Percentiles rank a stretch among this genome's conserved stretches.
Conservation (phyloP, 2,797 vertebrate genomes). For the Craterocephalus amniculus region DNA sequence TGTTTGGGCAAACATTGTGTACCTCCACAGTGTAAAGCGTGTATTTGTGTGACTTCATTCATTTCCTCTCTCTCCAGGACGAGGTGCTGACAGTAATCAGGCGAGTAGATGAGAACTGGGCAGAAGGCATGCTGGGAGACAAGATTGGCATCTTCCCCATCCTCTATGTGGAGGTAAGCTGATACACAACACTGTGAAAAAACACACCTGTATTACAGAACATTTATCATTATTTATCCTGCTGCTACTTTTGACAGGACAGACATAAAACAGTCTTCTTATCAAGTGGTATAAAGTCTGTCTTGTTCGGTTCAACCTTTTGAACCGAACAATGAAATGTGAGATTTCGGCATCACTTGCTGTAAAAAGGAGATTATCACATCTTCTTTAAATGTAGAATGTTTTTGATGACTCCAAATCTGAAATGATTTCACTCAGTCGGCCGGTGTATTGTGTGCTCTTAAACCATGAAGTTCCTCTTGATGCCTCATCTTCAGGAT, state of each 20-base stretch:
- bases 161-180: constrained; percentile 95
- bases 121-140: constrained; percentile 98
- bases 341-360: not conserved
- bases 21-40: not conserved
- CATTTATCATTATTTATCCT: constrained; percentile 19
- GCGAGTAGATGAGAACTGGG: constrained; percentile 99
- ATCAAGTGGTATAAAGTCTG: not conserved
- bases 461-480: not conserved
- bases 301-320: not conserved
- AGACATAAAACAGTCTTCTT: not conserved
- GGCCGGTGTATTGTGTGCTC: not conserved
- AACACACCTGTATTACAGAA: not conserved
- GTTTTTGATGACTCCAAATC: not conserved
- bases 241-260: constrained; percentile 10
- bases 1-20: constrained; percentile 1
- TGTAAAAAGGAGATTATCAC: constrained; percentile 10
- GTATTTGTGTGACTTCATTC: constrained; percentile 38
- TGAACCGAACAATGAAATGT: not conserved
- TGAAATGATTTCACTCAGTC: constrained; percentile 8
- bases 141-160: constrained; percentile 99
- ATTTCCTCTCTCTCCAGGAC: constrained; percentile 84
- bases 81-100: constrained; percentile 98
- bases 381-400: not conserved
- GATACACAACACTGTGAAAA: constrained; percentile 30
- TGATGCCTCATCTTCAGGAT: constrained; percentile 14